Conservation (phyloP, 2,888 invertebrate species). For the Caprella mutica region DNA sequence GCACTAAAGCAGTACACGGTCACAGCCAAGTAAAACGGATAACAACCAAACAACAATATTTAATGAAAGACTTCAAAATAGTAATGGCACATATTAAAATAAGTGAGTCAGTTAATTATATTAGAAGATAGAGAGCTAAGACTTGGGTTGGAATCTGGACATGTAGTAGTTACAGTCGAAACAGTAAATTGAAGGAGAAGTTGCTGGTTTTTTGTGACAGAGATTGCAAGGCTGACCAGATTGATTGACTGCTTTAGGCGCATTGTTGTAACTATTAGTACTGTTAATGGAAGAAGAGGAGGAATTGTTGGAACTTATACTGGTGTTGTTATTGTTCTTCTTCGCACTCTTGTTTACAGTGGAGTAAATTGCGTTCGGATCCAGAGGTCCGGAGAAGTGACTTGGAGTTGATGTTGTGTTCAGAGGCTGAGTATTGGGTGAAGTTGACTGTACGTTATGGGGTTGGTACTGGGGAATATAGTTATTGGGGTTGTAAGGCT, state of each 20-base stretch:
- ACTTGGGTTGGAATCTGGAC: slow-evolving; percentile 32
- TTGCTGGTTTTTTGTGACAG: slow-evolving; percentile 29
- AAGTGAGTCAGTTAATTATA: too few species aligned
- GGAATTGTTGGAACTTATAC: slow-evolving; percentile 11
- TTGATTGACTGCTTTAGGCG: neutral
- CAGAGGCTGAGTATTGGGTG: neutral
- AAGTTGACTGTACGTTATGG: neutral
- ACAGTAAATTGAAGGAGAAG: slow-evolving; percentile 30
- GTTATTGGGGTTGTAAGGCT: too few species aligned
- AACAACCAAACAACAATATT: too few species aligned
- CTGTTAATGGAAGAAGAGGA: neutral
- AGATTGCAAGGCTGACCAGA: slow-evolving; percentile 27
- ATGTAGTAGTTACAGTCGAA: slow-evolving; percentile 33
- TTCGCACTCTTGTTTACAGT: slow-evolving; percentile 29
- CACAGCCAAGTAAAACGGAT: too few species aligned
- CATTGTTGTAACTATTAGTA: neutral
- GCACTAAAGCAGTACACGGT: too few species aligned
- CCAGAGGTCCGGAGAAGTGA: slow-evolving; percentile 30
- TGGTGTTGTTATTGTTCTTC: slow-evolving; percentile 24
- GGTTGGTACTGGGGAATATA: too few species aligned
- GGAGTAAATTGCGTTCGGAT: slow-evolving; percentile 33
- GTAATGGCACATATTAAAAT: too few species aligned
- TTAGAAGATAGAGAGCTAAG: too few species aligned
- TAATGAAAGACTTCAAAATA: too few species aligned
- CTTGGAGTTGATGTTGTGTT: slow-evolving; percentile 12